Conservation (phyloP, 2,888 invertebrate species). For the Ichneumoninae sp. region DNA sequence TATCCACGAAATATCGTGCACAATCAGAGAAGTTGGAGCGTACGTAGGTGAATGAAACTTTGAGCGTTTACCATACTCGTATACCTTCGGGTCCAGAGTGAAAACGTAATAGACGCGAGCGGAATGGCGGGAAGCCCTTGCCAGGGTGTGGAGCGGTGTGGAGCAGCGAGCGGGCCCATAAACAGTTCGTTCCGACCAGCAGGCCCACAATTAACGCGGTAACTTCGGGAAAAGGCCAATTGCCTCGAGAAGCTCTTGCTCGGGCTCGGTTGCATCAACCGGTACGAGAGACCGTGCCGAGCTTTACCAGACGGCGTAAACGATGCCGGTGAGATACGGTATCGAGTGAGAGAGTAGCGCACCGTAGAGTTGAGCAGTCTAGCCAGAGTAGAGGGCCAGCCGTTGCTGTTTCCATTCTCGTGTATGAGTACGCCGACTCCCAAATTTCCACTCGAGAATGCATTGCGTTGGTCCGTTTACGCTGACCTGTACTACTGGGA, state of each 20-base stretch:
- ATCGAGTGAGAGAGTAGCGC: conserved; percentile 43
- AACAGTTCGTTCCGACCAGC: conserved; percentile 69
- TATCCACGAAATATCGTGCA: conserved; percentile 13
- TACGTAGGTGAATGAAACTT: conserved; percentile 56
- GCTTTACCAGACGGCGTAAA: conserved; percentile 52
- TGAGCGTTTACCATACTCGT: conserved; percentile 45
- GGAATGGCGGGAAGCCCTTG: neutral
- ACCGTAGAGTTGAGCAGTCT: conserved; percentile 2
- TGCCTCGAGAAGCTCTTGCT: conserved; percentile 61
- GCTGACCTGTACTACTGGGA: neutral
- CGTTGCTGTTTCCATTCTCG: neutral
- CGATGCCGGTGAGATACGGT: conserved; percentile 65
- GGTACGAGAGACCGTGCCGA: conserved; percentile 44
- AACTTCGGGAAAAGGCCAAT: conserved; percentile 64
- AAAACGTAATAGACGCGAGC: conserved; percentile 30
- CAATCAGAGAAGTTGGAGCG: conserved; percentile 53
- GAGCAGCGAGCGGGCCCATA: conserved; percentile 62
- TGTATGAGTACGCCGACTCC: neutral
- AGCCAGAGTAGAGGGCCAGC: neutral
- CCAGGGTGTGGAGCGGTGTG: conserved; percentile 44
- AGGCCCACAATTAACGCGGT: conserved; percentile 64
- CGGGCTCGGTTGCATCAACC: conserved; percentile 18
- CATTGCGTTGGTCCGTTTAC: conserved; percentile 35
- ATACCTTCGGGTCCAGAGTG: conserved; percentile 45
- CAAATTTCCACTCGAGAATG: conserved; percentile 56